These are phyloP conservation scores for Hanleya hanleyi DNA, from an alignment of 2,888 invertebrate species.

Conservation along the genomic window DNA sequence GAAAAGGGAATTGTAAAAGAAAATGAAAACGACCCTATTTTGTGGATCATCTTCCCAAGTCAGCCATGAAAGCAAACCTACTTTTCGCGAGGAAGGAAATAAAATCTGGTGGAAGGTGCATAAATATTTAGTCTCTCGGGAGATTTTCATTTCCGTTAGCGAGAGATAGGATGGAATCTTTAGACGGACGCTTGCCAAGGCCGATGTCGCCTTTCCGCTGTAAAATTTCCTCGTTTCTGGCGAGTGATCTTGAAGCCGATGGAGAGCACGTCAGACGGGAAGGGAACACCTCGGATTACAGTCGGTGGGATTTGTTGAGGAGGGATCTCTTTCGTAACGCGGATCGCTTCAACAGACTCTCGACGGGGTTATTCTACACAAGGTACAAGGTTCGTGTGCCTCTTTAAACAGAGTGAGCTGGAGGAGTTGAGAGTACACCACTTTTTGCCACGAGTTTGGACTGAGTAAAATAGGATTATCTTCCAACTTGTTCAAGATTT, in stretches of 20 bases:
- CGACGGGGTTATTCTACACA: too few species aligned
- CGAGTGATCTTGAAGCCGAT: neutral
- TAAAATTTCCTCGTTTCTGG: neutral
- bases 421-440: neutral
- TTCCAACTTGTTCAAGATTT: neutral
- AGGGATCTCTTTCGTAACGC: neutral
- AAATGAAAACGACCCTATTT: slow-evolving; percentile 9
- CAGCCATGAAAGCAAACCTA: neutral
- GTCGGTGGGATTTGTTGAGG: neutral
- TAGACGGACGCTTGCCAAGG: neutral
- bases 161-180: neutral
- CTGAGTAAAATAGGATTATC: neutral
- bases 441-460: neutral
- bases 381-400: too few species aligned
- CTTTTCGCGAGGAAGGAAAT: neutral
- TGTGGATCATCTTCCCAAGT: neutral
- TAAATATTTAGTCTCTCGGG: slow-evolving; percentile 1
- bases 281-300: neutral
- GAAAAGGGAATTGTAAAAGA: neutral
- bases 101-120: neutral
- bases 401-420: neutral
- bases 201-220: neutral
- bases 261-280: neutral
- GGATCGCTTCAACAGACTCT: too few species aligned
- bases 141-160: neutral